A percentile compares a stretch with the other conserved stretches of the same genome.
These are phyloP conservation scores for Polymixis lichenea DNA, from an alignment of 2,888 invertebrate species.

Conservation along the genomic window DNA sequence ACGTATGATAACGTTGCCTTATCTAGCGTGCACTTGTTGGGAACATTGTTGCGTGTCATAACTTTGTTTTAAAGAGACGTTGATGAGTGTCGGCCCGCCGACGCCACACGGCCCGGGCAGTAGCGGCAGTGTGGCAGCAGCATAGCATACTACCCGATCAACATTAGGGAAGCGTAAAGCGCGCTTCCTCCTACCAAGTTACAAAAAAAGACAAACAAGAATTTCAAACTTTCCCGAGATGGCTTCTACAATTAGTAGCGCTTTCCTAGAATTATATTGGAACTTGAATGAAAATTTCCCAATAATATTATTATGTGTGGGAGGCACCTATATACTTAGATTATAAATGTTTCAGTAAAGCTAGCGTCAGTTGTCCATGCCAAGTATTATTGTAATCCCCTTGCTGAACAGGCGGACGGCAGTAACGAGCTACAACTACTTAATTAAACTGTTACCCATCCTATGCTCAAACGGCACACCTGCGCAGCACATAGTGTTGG, in stretches of 20 bases:
- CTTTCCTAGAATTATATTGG: background rate
- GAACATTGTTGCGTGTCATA: constrained; percentile 1
- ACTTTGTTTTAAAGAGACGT: background rate
- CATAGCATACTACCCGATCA: background rate
- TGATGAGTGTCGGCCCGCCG: background rate
- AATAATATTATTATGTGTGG: too few relatives aligned
- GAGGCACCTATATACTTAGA: background rate
- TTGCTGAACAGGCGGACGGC: too few relatives aligned
- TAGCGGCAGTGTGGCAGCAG: background rate
- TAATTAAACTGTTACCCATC: background rate
- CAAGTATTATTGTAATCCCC: background rate
- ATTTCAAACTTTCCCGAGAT: background rate
- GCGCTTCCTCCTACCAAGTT: background rate
- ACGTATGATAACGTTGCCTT: constrained; percentile 5
- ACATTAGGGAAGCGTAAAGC: background rate
- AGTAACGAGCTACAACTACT: background rate
- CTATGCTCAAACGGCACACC: background rate
- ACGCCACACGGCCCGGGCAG: too few relatives aligned
- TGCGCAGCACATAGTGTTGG: background rate
- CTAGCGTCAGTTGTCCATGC: background rate
- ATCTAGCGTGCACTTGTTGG: constrained; percentile 7
- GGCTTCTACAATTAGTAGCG: too few relatives aligned
- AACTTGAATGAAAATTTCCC: background rate
- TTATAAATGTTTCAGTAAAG: background rate
- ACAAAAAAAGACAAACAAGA: background rate